phyloP scores from a whole-genome alignment of 2,113 vertebrate species.

The Bos taurus region DNA sequence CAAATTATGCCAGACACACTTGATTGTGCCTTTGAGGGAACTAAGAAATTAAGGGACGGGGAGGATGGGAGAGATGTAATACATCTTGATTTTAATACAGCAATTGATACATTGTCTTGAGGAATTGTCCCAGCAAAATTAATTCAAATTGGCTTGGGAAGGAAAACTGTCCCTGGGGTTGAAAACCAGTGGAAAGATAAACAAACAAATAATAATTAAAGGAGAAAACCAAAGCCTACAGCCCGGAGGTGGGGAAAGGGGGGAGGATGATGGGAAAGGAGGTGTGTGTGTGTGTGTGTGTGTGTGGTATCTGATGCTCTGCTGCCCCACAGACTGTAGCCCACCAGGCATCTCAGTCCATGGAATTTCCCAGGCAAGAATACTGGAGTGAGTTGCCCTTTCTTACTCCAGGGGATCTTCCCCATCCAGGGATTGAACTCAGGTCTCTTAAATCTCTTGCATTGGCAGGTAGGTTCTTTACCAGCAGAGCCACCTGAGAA shows the following conservation, averaged over 20 bases:
- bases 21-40: constrained; percentile 73
- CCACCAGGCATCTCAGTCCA: background rate
- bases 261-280: background rate
- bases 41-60: constrained; percentile 62
- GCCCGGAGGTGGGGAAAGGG: background rate
- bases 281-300: background rate
- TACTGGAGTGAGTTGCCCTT: background rate
- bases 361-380: background rate
- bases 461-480: background rate
- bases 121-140: constrained; percentile 65
- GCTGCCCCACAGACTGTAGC: background rate
- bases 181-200: constrained; percentile 49
- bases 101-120: constrained; percentile 63
- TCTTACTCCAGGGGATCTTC: background rate
- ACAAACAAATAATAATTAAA: constrained; percentile 67
- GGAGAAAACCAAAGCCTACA: background rate
- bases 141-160: constrained; percentile 60
- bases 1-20: constrained; percentile 66
- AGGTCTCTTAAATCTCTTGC: background rate
- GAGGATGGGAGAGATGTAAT: background rate
- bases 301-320: background rate
- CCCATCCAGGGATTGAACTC: background rate
- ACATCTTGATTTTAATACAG: constrained; percentile 69
- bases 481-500: background rate
- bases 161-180: constrained; percentile 46